These are phyloP conservation scores for Criorhina ranunculi DNA, from an alignment of 2,888 invertebrate genomes.

Conservation along the genomic window DNA sequence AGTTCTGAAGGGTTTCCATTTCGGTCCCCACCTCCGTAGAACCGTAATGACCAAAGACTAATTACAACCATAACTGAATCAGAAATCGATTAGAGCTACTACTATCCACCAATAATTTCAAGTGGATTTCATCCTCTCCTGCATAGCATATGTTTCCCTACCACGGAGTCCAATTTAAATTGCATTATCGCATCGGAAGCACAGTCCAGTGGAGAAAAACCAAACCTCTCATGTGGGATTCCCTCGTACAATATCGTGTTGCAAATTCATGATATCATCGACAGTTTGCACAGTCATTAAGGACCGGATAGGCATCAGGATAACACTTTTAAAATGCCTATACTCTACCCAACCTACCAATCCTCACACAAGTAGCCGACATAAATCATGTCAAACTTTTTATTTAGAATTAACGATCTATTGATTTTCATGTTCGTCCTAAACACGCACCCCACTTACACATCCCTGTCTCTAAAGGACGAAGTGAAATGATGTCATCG, in stretches of 20 bases:
- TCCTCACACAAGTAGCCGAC: not conserved
- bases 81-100: constrained; percentile 36
- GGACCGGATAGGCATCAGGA: constrained; percentile 13
- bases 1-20: not conserved
- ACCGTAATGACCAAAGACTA: not conserved
- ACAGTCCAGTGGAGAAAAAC: not conserved
- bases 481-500: constrained; percentile 23
- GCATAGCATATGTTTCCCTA: not conserved
- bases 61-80: constrained; percentile 3
- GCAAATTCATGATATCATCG: constrained; percentile 40
- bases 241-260: not conserved
- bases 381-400: constrained; percentile 28
- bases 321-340: constrained; percentile 15
- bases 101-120: not conserved
- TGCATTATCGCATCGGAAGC: constrained; percentile 33
- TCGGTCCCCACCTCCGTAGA: not conserved
- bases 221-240: constrained; percentile 20
- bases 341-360: not conserved
- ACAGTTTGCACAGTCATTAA: constrained; percentile 41
- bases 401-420: constrained; percentile 45
- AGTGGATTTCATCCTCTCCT: constrained; percentile 10
- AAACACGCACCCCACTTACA: not conserved
- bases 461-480: not conserved
- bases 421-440: constrained; percentile 18
- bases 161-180: constrained; percentile 23